Evolutionary conservation across 1,140 invertebrate genomes (phyloP).

Genomic region (Condylostylus longicornis): DNA sequence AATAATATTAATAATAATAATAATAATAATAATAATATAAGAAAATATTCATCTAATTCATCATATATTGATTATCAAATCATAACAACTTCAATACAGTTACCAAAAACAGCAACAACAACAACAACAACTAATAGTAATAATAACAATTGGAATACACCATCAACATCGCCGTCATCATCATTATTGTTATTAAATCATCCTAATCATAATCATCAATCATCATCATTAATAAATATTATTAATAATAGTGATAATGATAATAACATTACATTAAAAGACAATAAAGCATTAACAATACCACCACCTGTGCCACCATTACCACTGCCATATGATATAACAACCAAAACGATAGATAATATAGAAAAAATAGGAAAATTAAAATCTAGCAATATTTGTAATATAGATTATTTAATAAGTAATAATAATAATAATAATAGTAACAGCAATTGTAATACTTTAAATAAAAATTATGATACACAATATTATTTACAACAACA

Average conservation of each 20-base stretch:
- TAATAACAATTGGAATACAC: slow-evolving; percentile 28
- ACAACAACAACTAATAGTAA: slow-evolving; percentile 1
- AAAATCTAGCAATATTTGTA: background rate
- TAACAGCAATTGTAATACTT: background rate
- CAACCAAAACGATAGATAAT: slow-evolving; percentile 20
- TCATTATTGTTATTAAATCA: slow-evolving; percentile 42
- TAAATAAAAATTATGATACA: background rate
- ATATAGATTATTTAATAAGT: background rate
- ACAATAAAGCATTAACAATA: background rate
- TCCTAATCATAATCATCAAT: slow-evolving; percentile 41
- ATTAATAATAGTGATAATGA: slow-evolving; percentile 14
- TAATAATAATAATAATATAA: no score
- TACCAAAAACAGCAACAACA: no score
- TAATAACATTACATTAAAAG: background rate
- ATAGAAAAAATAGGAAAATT: no score
- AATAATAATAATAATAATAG: background rate
- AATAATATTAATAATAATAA: no score
- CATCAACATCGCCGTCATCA: slow-evolving; percentile 39
- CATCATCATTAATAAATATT: slow-evolving; percentile 33
- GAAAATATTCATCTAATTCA: no score
- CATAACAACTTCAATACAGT: no score
- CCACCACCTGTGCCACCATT: slow-evolving; percentile 28
- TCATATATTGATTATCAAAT: no score
- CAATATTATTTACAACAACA: background rate
- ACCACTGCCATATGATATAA: slow-evolving; percentile 18